These are phyloP conservation scores for Achatina immaculata DNA, from an alignment of 1,140 invertebrate species.

Conservation along the genomic window DNA sequence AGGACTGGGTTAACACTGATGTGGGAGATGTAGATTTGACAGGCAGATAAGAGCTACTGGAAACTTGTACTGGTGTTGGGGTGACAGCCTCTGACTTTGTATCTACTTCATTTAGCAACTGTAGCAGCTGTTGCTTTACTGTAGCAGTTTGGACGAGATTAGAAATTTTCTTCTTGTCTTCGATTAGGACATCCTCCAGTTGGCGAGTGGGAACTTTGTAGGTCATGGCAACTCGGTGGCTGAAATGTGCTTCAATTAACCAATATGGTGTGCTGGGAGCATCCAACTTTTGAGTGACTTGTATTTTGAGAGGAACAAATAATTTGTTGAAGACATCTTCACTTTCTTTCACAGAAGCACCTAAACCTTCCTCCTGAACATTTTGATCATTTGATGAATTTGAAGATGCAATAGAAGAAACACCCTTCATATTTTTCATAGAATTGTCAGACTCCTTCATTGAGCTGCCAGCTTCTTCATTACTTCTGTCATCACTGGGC, in stretches of 20 bases:
- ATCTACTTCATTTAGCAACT: constrained; percentile 40
- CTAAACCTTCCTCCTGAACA: constrained; percentile 26
- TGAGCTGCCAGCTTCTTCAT: constrained; percentile 55
- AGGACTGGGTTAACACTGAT: background rate
- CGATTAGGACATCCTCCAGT: constrained; percentile 38
- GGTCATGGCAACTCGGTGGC: constrained; percentile 43
- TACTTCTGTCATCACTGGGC: constrained; percentile 55
- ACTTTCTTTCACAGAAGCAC: background rate
- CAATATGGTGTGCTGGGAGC: constrained; percentile 40
- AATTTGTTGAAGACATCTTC: constrained; percentile 45
- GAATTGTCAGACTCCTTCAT: constrained; percentile 53
- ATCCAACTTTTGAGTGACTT: background rate
- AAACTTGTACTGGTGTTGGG: background rate
- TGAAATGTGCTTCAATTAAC: constrained; percentile 45
- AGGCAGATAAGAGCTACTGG: background rate
- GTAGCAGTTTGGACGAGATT: constrained; percentile 46
- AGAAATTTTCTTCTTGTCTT: constrained; percentile 43
- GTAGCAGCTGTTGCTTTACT: constrained; percentile 49
- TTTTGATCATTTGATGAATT: constrained; percentile 41
- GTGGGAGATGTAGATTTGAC: background rate
- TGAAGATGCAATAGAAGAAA: constrained; percentile 24
- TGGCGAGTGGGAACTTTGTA: constrained; percentile 40
- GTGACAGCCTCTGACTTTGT: background rate
- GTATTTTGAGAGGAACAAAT: constrained; percentile 44
- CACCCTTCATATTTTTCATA: constrained; percentile 29